Evolutionary conservation across 2,797 vertebrate genomes (phyloP), one percentile per base, ranked within the genome.

Genomic region (Rhinichthys osculus): DNA sequence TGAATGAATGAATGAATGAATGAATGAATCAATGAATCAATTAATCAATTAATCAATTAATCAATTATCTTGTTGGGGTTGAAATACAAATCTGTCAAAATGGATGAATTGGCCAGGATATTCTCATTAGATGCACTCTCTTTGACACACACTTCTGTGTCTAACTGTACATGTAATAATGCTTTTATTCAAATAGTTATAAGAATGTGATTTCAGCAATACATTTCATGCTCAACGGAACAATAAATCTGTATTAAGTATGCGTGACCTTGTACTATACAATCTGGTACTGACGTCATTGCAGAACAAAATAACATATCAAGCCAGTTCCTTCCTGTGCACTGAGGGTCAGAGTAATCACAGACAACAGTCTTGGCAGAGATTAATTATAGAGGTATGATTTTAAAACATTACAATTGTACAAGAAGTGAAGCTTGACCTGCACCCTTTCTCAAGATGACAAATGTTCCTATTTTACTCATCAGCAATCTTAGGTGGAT

Each of bases 271-370:
- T 52, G 54, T 72, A 3, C 73, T 44, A 74, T 76, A 81, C 42
- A 78, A 23, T 66, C 54, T 66, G 11, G 64, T 17, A 78, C 62
- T 87, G 78, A 77, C 64, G 50, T 87, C 86, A 87, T 35, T 21
- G 35, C 33, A 42, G 69, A 67, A 50, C 70, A 85, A 47, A 72
- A 66, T 64, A 67, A 82, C 47, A 82, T 59, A 70, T 85, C 42
- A 57, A 64, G 73, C 4, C 9, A 54, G 33, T 47, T 82, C 70
- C 79, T 54, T 27, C 27, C 27, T 27, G 62, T 74, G 72, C 57
- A 64, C 47, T n/a, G 38, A 69, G 62, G 64, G n/a, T 57, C 42
- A 72, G 13, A 72, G 40, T 59, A 79, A 71, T 47, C 40, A 38
- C 30, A 62, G 19, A 64, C 30, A 64, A 30, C 19, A 38, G 54